These are phyloP conservation scores for Ciconia boyciana DNA, from an alignment of 2,113 vertebrate species.

Conservation along the genomic window DNA sequence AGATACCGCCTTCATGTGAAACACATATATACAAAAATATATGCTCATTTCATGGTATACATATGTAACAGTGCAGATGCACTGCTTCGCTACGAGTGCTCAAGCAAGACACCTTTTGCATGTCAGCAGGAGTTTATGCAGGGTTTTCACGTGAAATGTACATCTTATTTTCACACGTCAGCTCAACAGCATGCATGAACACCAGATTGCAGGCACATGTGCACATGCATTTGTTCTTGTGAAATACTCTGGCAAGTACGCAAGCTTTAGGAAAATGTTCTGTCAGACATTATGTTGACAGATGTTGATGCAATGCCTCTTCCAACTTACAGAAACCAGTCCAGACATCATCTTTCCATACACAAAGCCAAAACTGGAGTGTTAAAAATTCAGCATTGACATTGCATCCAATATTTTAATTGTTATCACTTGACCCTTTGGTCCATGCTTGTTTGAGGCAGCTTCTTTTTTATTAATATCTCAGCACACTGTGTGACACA, in stretches of 20 bases:
- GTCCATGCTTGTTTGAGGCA: constrained; percentile 46
- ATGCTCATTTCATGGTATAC: not conserved
- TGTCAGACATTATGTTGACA: constrained; percentile 55
- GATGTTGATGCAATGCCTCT: constrained; percentile 45
- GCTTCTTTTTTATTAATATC: constrained; percentile 61
- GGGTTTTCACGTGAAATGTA: not conserved
- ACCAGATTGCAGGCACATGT: constrained; percentile 48
- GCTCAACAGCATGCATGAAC: not conserved
- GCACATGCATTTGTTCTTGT: constrained; percentile 35
- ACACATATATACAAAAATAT: not conserved
- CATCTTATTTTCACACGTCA: constrained; percentile 34
- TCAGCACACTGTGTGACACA: constrained; percentile 50
- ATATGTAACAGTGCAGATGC: not conserved
- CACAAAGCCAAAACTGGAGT: constrained; percentile 2
- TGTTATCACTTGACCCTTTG: constrained; percentile 63
- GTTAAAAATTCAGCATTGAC: constrained; percentile 31
- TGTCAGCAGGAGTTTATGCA: not conserved
- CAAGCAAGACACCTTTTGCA: constrained; percentile 12
- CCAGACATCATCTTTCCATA: constrained; percentile 48
- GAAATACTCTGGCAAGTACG: constrained; percentile 35
- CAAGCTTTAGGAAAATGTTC: constrained; percentile 52
- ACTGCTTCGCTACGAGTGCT: not conserved
- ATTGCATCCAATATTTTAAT: constrained; percentile 42
- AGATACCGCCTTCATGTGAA: not conserved
- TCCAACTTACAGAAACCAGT: constrained; percentile 42